Percentiles rank a stretch among this genome's conserved stretches.
phyloP scores from a whole-genome alignment of 1,140 invertebrate genomes.

The Dendrolimus kikuchii region DNA sequence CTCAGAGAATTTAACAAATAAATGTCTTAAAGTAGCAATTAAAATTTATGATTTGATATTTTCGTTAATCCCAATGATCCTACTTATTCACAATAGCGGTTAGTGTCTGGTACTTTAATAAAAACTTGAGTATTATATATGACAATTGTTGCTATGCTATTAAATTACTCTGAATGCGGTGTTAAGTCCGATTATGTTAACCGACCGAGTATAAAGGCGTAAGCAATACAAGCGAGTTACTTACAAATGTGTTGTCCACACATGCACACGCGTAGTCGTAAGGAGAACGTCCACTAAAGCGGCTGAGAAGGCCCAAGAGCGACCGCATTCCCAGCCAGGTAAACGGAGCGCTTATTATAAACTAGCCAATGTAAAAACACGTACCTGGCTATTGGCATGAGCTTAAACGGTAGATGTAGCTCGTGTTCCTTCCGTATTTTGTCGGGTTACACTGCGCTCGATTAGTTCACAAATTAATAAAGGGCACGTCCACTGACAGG shows the following conservation, averaged over 20 bases:
- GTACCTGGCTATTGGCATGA: slow-evolving; percentile 53
- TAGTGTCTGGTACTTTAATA: too few species aligned
- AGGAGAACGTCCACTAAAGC: slow-evolving; percentile 73
- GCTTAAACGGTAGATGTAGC: slow-evolving; percentile 42
- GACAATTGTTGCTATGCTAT: too few species aligned
- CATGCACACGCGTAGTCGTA: slow-evolving; percentile 71
- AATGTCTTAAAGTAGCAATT: too few species aligned
- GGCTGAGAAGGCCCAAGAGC: slow-evolving; percentile 72
- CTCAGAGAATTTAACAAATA: too few species aligned
- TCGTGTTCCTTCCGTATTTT: slow-evolving; percentile 27
- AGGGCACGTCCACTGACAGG: too few species aligned
- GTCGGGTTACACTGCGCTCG: slow-evolving; percentile 56
- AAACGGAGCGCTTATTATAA: slow-evolving; percentile 61
- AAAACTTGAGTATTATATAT: too few species aligned
- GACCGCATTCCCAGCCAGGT: slow-evolving; percentile 73
- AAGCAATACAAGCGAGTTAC: slow-evolving; percentile 40
- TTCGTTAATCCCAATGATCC: too few species aligned
- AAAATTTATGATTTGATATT: too few species aligned
- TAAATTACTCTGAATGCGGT: slow-evolving; percentile 4
- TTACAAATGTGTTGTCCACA: slow-evolving; percentile 70
- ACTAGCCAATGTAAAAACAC: slow-evolving; percentile 35
- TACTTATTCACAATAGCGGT: too few species aligned
- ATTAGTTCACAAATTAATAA: slow-evolving; percentile 21
- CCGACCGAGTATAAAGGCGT: slow-evolving; percentile 37
- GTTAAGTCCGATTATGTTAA: slow-evolving; percentile 21